Evolutionary conservation across 2,888 invertebrate genomes (phyloP), one percentile per base, ranked within the genome.

Genomic region (Gibbula magus): DNA sequence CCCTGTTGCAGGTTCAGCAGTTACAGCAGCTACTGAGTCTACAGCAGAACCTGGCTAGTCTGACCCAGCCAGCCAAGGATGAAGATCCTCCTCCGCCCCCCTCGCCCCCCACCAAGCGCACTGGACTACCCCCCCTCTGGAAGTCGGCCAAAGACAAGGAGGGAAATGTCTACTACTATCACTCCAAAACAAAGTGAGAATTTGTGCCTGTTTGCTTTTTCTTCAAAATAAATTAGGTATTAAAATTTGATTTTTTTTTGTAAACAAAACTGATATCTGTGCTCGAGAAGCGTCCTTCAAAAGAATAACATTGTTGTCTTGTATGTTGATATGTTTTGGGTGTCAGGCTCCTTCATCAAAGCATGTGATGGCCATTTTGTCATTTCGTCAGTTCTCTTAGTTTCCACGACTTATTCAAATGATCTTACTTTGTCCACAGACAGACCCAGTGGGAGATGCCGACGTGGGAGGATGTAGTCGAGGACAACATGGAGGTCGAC

Each of bases 131-230:
- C 0, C 96, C 96, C 0, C 95, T 96, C 90, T 99, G 99, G 99
- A 96, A 96, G 89, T 96, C 95, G 88, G 96, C 97, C 0, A 94
- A 95, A 82, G 98, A 98, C 91, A 93, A 94, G 2, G 95, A 96
- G 78, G 98, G 98, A 0, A 95, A 97, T 84, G 95, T 96, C 0
- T 99, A 98, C 93, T 99, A 97, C 94, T 99, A 98, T 93, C 97
- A 99, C 92, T 89, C 91, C 13, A 87, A 91, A 10, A 93, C 93
- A 51, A 92, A 92, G 92, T 92, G 82, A 79, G 84, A 20, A 10
- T 0, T 32, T 13, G 5, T 35, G 10, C 20, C 22, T 54, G 10
- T 10, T 76, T 76, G 18, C 10, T 18, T 25, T 25, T 32, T 29
- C 22, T 25, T 7, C 7, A 32, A 29, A 67, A 7, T 32, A 29